Evolutionary conservation across 2,888 invertebrate species (phyloP), one percentile per base, ranked within the genome.

Genomic region (Iphiclides podalirius): DNA sequence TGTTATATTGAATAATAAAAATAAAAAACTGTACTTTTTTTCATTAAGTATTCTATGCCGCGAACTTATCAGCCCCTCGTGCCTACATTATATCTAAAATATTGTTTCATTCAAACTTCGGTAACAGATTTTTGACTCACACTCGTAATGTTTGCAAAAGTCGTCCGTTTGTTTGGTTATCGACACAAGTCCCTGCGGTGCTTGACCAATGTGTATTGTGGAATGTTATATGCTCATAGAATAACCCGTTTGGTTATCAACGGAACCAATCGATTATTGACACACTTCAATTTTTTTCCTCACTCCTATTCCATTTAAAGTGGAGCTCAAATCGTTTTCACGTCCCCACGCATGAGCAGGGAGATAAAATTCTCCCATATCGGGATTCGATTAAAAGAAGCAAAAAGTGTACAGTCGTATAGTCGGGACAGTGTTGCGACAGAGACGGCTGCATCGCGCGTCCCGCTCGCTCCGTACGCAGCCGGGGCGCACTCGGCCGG

Each of bases 401-500:
- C 26, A 45, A 38, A 45, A 45, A 31, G 12, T 13, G 16, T 9
- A n/a, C 36, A 28, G 11, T 28, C 15, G 34, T 6, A 16, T 11
- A 15, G 36, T 26, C 3, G 37, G 7, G 36, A 1, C 28, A 28
- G 6, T 8, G 8, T 6, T 9, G n/a, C 28, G 26, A 45, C 0
- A 4, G 38, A 17, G 41, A 15, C 14, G 26, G 35, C 6, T 6
- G 33, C 26, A 9, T 16, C 16, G 16, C 16, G 8, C 16, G 43
- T 68, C 67, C 52, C 60, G 42, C 57, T 68, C 61, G 28, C 60
- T 63, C 71, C 63, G 28, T 6, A 3, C 28, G 8, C 28, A 66
- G 23, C 12, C 4, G 17, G 28, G 11, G 26, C 13, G 7, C 35
- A 43, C 35, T 35, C 34, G 43, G 34, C n/a, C n/a, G 57, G 61